phyloP scores from a whole-genome alignment of 2,113 vertebrate species.

The Dryoscopus gambensis region DNA sequence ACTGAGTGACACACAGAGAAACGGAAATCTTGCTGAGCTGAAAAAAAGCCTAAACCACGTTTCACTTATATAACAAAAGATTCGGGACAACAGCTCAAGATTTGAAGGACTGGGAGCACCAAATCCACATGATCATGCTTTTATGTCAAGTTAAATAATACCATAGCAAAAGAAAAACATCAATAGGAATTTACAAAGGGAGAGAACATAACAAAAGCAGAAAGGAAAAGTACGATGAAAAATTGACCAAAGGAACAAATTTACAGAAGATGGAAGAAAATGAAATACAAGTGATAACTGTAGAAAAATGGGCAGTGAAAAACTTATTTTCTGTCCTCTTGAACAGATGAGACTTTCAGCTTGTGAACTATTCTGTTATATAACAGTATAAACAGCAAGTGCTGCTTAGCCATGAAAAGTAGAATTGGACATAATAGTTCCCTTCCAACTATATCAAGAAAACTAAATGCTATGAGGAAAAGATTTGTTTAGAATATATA shows the following conservation, averaged over 20 bases:
- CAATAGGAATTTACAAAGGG: not conserved
- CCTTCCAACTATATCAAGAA: not conserved
- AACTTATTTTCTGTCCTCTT: not conserved
- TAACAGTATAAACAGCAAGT: not conserved
- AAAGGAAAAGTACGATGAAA: not conserved
- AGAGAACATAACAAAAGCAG: not conserved
- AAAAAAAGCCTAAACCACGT: accelerated
- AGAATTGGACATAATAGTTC: not conserved
- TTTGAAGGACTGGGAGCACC: not conserved
- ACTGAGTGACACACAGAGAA: not conserved
- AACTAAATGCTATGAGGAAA: not conserved
- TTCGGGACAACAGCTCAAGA: not conserved
- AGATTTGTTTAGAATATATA: not conserved
- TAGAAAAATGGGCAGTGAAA: not conserved
- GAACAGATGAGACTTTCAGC: not conserved
- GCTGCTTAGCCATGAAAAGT: not conserved
- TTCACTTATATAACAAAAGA: not conserved
- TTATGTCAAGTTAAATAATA: not conserved
- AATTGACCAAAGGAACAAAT: not conserved
- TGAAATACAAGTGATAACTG: not conserved
- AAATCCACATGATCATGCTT: not conserved
- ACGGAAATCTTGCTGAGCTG: not conserved
- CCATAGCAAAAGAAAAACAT: not conserved
- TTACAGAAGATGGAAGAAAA: not conserved
- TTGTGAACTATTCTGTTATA: not conserved